A percentile compares a stretch with the other conserved stretches of the same genome.
phyloP scores from a whole-genome alignment of 2,113 vertebrate genomes.

The Anhinga anhinga region DNA sequence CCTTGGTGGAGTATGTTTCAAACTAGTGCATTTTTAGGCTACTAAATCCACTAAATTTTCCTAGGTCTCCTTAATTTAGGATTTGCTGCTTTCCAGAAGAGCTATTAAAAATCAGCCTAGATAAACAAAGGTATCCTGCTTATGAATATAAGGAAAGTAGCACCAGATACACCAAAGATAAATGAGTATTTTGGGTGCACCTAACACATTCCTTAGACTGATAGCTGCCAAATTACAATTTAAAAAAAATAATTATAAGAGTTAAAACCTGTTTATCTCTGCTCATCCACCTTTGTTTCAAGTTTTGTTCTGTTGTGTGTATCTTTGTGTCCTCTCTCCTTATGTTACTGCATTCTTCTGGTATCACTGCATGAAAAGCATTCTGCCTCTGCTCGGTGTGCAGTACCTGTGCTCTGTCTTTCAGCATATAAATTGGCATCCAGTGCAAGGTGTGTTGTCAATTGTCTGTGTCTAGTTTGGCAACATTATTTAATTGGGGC shows the following conservation, averaged over 20 bases:
- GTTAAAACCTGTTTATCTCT: not conserved
- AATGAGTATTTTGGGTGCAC: not conserved
- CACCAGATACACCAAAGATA: not conserved
- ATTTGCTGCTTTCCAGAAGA: not conserved
- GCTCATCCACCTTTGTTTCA: not conserved
- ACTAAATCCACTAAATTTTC: not conserved
- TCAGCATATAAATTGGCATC: not conserved
- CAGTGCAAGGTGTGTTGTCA: not conserved
- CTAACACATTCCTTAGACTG: not conserved
- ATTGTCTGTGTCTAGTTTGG: not conserved
- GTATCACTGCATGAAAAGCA: not conserved
- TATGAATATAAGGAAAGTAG: not conserved
- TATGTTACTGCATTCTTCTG: not conserved
- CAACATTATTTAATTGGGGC: not conserved
- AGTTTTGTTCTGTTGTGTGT: not conserved
- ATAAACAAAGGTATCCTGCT: not conserved
- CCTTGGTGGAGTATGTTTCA: not conserved
- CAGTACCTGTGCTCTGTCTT: accelerated
- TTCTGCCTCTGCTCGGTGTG: not conserved
- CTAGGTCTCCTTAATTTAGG: not conserved
- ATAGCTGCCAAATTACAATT: not conserved
- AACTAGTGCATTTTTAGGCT: not conserved
- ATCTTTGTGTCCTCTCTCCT: not conserved
- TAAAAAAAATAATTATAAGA: not conserved
- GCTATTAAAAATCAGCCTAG: not conserved